Percentiles rank a stretch among this genome's conserved stretches.
Evolutionary conservation across 2,888 invertebrate genomes (phyloP).

Genomic region (Choristoneura rosaceana): DNA sequence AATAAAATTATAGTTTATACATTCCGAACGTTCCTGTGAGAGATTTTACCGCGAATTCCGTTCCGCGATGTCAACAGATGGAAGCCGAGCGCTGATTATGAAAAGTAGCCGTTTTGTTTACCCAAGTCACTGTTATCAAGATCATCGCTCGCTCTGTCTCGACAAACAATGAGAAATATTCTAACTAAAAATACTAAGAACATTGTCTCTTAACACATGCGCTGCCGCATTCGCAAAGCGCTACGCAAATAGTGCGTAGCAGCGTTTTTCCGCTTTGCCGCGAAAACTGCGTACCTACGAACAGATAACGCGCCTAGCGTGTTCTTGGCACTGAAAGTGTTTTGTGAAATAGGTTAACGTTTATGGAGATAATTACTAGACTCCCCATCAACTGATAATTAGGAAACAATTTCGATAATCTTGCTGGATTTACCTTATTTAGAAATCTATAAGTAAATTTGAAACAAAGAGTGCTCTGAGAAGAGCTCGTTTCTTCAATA

Average conservation of each 20-base stretch:
- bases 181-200: constrained; percentile 1
- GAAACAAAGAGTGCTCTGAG: constrained; percentile 2
- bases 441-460: not conserved
- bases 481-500: constrained; percentile 1
- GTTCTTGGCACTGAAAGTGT: too few relatives aligned
- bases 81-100: constrained; percentile 35
- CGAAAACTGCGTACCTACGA: too few relatives aligned
- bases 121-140: constrained; percentile 38
- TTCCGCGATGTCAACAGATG: constrained; percentile 25
- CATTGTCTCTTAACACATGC: too few relatives aligned
- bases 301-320: too few relatives aligned
- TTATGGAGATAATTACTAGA: not conserved
- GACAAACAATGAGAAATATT: constrained; percentile 20
- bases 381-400: not conserved
- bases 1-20: constrained; percentile 12
- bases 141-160: constrained; percentile 20
- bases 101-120: constrained; percentile 38
- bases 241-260: too few relatives aligned
- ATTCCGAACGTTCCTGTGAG: constrained; percentile 3
- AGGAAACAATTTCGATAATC: not conserved
- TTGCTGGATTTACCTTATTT: not conserved
- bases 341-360: not conserved
- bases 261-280: too few relatives aligned
- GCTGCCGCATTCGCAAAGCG: too few relatives aligned
- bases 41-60: constrained; percentile 38